Evolutionary conservation across 2,888 invertebrate species (phyloP).

Genomic region (Callosobruchus maculatus): DNA sequence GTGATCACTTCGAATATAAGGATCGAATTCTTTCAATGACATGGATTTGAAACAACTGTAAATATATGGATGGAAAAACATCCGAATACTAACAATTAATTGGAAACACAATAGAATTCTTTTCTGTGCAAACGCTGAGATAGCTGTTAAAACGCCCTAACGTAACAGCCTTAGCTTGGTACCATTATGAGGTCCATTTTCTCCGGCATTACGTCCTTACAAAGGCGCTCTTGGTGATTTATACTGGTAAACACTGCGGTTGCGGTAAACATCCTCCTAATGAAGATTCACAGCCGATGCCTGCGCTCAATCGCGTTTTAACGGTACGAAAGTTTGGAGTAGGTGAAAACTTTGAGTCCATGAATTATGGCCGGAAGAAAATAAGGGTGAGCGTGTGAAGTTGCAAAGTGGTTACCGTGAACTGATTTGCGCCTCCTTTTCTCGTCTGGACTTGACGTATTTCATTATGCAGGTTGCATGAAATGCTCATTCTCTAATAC

Average conservation of each 20-base stretch:
- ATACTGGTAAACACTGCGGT: not conserved
- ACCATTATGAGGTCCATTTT: not conserved
- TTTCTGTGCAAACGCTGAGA: too few species aligned
- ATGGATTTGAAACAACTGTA: too few species aligned
- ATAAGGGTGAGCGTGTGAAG: not conserved
- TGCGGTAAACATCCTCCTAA: not conserved
- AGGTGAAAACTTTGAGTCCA: not conserved
- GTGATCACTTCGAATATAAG: too few species aligned
- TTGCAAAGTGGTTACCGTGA: not conserved
- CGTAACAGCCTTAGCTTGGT: not conserved
- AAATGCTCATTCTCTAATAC: too few species aligned
- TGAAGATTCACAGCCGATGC: not conserved
- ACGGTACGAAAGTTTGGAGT: not conserved
- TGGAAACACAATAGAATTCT: too few species aligned
- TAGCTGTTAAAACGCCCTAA: not conserved
- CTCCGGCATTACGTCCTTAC: not conserved
- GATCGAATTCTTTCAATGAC: too few species aligned
- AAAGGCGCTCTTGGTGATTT: not conserved
- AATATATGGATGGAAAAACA: too few species aligned
- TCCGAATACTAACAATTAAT: too few species aligned
- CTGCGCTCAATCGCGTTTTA: not conserved
- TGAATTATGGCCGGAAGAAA: not conserved
- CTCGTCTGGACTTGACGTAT: too few species aligned
- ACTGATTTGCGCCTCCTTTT: not conserved
- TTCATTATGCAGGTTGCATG: too few species aligned